Evolutionary conservation across 2,888 invertebrate genomes (phyloP).

Genomic region (Aspidiotus rigidus): DNA sequence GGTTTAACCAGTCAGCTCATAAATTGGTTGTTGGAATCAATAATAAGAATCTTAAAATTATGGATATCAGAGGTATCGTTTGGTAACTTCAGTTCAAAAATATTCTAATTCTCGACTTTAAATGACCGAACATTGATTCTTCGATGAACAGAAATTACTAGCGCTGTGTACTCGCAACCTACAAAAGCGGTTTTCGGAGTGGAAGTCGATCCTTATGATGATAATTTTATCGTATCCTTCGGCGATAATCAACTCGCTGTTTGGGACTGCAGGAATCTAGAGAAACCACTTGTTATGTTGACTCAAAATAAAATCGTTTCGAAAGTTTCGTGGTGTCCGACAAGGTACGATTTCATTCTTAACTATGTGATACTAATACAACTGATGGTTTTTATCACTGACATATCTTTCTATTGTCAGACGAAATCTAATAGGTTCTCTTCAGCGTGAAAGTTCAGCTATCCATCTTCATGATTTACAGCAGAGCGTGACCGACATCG

Average conservation of each 20-base stretch:
- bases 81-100: neutral
- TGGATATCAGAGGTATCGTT: conserved; percentile 74
- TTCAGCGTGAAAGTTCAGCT: conserved; percentile 67
- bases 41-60: conserved; percentile 75
- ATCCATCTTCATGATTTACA: conserved; percentile 81
- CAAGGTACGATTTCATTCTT: conserved; percentile 49
- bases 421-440: conserved; percentile 65
- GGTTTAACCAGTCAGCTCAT: conserved; percentile 66
- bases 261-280: conserved; percentile 82
- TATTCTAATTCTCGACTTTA: neutral
- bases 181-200: conserved; percentile 79
- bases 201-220: conserved; percentile 65
- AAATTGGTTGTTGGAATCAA: conserved; percentile 83
- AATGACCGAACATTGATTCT: neutral
- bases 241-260: conserved; percentile 70
- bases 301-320: conserved; percentile 59
- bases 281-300: conserved; percentile 68
- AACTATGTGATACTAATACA: neutral
- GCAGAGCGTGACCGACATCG: conserved; percentile 61
- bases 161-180: conserved; percentile 56
- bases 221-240: conserved; percentile 73
- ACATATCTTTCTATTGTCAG: conserved; percentile 42
- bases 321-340: conserved; percentile 81
- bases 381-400: neutral
- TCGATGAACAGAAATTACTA: conserved; percentile 55